These are phyloP conservation scores for Potorous gilbertii DNA, from an alignment of 2,797 vertebrate genomes.

Conservation along the genomic window DNA sequence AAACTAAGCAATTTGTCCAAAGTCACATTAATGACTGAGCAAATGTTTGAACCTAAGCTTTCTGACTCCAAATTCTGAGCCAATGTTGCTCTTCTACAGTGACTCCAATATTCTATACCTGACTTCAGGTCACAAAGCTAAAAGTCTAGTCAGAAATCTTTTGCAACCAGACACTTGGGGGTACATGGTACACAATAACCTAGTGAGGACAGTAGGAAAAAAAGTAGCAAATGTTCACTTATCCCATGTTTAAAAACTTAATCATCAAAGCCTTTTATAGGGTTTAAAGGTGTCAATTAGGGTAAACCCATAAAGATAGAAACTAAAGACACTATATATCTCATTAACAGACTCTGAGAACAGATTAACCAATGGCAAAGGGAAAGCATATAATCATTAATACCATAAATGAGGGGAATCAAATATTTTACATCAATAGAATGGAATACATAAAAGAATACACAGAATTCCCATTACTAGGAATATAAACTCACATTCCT, in stretches of 20 bases:
- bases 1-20: neutral
- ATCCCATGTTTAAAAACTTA: conserved; percentile 19
- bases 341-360: conserved; percentile 44
- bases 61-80: neutral
- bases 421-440: conserved; percentile 56
- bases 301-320: conserved; percentile 25
- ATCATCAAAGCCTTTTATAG: conserved; percentile 14
- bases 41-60: neutral
- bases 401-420: conserved; percentile 47
- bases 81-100: neutral
- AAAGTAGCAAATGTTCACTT: neutral
- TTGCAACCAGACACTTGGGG: neutral
- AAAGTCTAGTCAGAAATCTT: conserved; percentile 11
- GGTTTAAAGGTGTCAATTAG: conserved; percentile 28
- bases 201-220: neutral
- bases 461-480: conserved; percentile 49
- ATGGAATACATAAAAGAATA: conserved; percentile 59
- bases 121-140: neutral
- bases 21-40: neutral
- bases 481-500: conserved; percentile 1
- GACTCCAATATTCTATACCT: neutral
- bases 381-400: conserved; percentile 29
- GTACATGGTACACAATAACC: neutral
- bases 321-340: neutral
- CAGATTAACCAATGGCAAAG: conserved; percentile 41